A percentile compares a stretch with the other conserved stretches of the same genome.
Evolutionary conservation across 1,140 invertebrate species (phyloP).

Genomic region (Saccostrea echinata): DNA sequence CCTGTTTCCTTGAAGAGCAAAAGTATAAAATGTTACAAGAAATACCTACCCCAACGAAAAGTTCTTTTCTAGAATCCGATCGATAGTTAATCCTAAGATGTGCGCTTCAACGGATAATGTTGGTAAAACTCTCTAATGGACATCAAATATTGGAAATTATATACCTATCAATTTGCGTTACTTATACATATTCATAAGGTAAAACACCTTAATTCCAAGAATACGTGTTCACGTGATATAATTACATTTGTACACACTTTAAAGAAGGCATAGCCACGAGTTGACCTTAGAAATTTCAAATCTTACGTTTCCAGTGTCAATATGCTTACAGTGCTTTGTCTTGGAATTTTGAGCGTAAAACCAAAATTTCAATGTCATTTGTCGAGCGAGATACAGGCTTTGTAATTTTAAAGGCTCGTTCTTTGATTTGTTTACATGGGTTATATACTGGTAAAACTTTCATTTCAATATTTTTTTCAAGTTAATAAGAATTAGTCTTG

Average conservation of each 20-base stretch:
- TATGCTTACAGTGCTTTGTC: not conserved
- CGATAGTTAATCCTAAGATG: not conserved
- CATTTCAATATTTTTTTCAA: too few species aligned
- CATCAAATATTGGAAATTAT: conserved; percentile 2
- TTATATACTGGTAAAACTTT: too few species aligned
- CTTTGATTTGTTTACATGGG: too few species aligned
- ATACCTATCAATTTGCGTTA: not conserved
- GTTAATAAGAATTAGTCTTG: too few species aligned
- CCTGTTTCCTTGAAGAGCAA: too few species aligned
- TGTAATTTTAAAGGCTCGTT: too few species aligned
- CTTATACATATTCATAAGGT: conserved; percentile 13
- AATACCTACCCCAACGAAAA: not conserved
- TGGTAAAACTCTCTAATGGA: not conserved
- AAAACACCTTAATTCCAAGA: not conserved
- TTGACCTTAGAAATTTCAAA: too few species aligned
- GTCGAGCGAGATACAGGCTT: too few species aligned
- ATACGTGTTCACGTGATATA: not conserved
- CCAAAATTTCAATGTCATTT: not conserved
- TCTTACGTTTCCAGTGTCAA: not conserved
- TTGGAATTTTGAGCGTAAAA: not conserved
- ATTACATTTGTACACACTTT: not conserved
- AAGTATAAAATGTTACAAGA: not conserved
- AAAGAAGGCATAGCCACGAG: too few species aligned
- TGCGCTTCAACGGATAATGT: not conserved
- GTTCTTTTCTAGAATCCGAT: not conserved